phyloP scores from a whole-genome alignment of 1,140 invertebrate genomes.

The Marisa cornuarietis region DNA sequence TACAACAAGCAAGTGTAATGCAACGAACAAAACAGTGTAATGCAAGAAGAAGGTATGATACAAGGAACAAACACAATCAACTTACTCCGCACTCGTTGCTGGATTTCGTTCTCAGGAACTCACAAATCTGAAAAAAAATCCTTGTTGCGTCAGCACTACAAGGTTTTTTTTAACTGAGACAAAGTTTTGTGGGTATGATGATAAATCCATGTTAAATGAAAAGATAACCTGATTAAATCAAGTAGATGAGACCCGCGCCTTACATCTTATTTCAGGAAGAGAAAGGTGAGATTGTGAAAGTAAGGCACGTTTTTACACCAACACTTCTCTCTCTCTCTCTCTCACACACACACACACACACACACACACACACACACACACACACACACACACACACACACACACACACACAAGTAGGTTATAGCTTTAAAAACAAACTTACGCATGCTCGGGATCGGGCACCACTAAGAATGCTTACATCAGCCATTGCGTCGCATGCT shows the following conservation, averaged over 20 bases:
- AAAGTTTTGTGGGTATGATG: no score
- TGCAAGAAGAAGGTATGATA: neutral
- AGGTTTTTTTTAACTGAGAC: no score
- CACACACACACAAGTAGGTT: neutral
- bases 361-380: neutral
- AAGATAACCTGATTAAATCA: no score
- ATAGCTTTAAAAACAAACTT: neutral
- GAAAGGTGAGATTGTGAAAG: no score
- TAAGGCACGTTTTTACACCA: no score
- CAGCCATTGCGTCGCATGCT: constrained; percentile 13
- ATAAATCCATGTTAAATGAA: no score
- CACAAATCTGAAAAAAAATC: constrained; percentile 26
- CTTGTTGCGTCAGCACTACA: no score
- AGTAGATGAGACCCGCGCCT: no score
- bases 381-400: neutral
- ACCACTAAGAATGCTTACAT: neutral
- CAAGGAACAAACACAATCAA: neutral
- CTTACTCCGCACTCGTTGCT: constrained; percentile 32
- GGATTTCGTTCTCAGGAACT: constrained; percentile 22
- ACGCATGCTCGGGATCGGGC: constrained; percentile 14
- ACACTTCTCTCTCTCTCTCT: neutral
- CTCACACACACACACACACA: neutral
- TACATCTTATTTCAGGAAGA: no score
- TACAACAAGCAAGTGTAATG: neutral
- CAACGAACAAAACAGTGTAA: neutral